Base-by-base conservation (phyloP, 2,888 invertebrate genomes). In the Abscondita cerata region DNA sequence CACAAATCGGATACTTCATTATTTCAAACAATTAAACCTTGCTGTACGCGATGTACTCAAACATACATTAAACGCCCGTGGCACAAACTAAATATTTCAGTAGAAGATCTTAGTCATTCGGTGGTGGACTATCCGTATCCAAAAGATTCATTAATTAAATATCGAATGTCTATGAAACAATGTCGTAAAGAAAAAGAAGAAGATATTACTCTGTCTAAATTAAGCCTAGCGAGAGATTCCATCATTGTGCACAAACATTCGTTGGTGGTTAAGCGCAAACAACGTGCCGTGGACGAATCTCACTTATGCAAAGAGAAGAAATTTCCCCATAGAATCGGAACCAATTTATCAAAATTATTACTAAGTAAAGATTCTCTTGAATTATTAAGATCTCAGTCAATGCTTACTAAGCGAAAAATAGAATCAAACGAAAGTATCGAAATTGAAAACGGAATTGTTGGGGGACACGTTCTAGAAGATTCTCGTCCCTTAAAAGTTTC, bases 401-500 rank as follows among this genome's bases (percentile, higher is more conserved):
- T 19, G 18, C 4, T 52, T 15, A 5, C 20, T 1, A 54, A 11
- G 8, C 25, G 13, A n/a, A 51, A 54, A 50, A 1, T 5, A 5
- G 36, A 33, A 6, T 59, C 63, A 0, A 44, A 41, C n/a, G 59
- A 62, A 11, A 66, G 60, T 19, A 2, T 64, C 12, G 63, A 63
- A 50, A 61, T 57, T 13, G 33, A 48, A 31, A 33, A 60, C 19
- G 58, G 51, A 15, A 54, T 62, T 38, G 25, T 25, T 25, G 48
- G 47, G 18, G 41, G 16, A 1, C 1, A 2, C 1, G 52, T 47
- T 18, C 59, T 57, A 16, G 38, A 52, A 8, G 48, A 34, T 3
- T 52, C 48, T 3, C 59, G 19, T 15, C 25, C 62, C 15, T 67
- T 72, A 9, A 71, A 67, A 57, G 59, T 73, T 34, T 71, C 74